phyloP scores from a whole-genome alignment of 2,888 invertebrate species.

The Portevinia maculata region DNA sequence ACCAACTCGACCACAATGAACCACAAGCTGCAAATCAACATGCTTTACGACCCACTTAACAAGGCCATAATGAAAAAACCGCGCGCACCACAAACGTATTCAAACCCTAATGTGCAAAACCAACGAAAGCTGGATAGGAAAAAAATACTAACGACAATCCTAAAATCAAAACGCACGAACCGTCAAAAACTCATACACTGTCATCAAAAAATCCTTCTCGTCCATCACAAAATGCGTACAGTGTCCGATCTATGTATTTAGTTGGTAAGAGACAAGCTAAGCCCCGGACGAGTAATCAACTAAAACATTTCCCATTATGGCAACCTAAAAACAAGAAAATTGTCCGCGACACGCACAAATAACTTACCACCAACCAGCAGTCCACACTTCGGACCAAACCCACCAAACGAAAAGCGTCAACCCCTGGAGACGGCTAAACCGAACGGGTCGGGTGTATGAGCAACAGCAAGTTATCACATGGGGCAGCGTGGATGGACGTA shows the following conservation, averaged over 20 bases:
- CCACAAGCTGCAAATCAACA: constrained; percentile 55
- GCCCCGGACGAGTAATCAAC: constrained; percentile 70
- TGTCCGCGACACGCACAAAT: constrained; percentile 72
- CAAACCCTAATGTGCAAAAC: constrained; percentile 18
- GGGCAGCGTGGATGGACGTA: constrained; percentile 66
- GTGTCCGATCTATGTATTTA: constrained; percentile 45
- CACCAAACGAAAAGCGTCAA: neutral
- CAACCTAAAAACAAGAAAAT: constrained; percentile 71
- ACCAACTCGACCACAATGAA: neutral
- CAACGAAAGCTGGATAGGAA: constrained; percentile 17
- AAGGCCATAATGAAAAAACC: constrained; percentile 47
- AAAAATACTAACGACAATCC: constrained; percentile 15
- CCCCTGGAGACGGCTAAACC: neutral
- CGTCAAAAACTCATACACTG: constrained; percentile 7
- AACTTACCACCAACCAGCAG: constrained; percentile 28
- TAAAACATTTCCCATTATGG: constrained; percentile 65
- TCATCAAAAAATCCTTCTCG: constrained; percentile 1
- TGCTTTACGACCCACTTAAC: constrained; percentile 70
- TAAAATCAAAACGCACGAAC: constrained; percentile 68
- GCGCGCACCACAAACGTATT: constrained; percentile 15
- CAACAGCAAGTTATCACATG: constrained; percentile 57
- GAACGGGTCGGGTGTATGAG: neutral
- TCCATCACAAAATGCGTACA: constrained; percentile 25
- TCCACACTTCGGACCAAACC: neutral
- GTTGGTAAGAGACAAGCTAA: constrained; percentile 70